Evolutionary conservation across 92 coral and sea anemone genomes (phyloP).

Genomic region (Montipora capitata): DNA sequence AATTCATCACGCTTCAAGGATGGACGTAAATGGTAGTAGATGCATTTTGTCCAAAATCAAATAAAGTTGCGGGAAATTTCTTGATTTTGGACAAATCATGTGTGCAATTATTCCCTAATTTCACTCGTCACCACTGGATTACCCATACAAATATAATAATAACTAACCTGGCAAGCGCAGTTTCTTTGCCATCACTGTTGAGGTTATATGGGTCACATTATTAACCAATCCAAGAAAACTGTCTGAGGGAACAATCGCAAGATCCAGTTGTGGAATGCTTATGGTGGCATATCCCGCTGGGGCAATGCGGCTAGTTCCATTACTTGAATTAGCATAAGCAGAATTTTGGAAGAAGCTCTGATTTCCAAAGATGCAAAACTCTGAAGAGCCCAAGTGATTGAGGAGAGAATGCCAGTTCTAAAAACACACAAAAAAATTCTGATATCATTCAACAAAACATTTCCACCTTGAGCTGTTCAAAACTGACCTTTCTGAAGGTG

Average conservation of each 20-base stretch:
- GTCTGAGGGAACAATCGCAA: conserved; percentile 42
- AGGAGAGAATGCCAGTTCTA: conserved; percentile 70
- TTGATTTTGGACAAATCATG: too few relatives aligned
- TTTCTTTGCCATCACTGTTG: conserved; percentile 67
- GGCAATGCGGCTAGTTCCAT: conserved; percentile 6
- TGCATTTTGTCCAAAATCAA: too few relatives aligned
- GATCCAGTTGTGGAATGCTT: conserved; percentile 25
- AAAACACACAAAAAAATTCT: neutral
- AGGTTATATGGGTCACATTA: conserved; percentile 81
- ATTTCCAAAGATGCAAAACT: conserved; percentile 76
- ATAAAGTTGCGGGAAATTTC: too few relatives aligned
- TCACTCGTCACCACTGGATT: too few relatives aligned
- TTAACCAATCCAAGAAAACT: conserved; percentile 44
- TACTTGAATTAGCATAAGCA: conserved; percentile 31
- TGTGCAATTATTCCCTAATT: too few relatives aligned
- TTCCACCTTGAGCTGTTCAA: too few relatives aligned
- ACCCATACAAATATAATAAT: neutral
- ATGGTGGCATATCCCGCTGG: conserved; percentile 42
- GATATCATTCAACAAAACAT: neutral
- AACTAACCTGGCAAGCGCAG: conserved; percentile 69
- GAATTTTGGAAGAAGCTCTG: conserved; percentile 36
- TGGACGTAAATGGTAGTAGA: too few relatives aligned
- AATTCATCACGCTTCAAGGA: too few relatives aligned
- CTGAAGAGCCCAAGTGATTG: conserved; percentile 41
- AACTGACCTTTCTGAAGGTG: too few relatives aligned